A percentile compares a stretch with the other conserved stretches of the same genome.
These are phyloP conservation scores for Philereme transversata DNA, from an alignment of 2,888 invertebrate species.

Conservation along the genomic window DNA sequence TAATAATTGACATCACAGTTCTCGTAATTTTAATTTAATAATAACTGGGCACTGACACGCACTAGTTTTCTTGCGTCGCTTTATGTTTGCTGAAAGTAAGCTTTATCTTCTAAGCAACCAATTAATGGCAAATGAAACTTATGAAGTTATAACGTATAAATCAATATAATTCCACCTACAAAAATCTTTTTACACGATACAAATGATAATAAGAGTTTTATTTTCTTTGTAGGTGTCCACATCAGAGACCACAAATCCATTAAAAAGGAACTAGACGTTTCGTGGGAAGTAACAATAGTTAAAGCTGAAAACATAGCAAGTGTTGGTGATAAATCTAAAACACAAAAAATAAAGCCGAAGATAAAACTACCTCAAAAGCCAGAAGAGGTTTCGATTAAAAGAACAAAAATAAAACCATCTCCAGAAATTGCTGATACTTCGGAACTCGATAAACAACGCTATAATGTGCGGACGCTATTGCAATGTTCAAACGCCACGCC, in stretches of 20 bases:
- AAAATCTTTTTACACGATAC: not conserved
- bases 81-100: no score
- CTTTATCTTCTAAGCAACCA: no score
- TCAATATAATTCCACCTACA: not conserved
- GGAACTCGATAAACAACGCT: conserved; percentile 25
- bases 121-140: no score
- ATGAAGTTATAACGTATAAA: no score
- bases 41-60: no score
- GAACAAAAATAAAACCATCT: conserved; percentile 9
- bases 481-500: conserved; percentile 57
- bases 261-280: conserved; percentile 23
- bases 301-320: conserved; percentile 15
- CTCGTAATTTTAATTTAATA: no score
- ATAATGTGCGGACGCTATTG: conserved; percentile 22
- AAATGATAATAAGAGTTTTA: conserved; percentile 18
- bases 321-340: conserved; percentile 5
- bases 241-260: conserved; percentile 15
- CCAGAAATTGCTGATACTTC: conserved; percentile 6
- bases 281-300: conserved; percentile 27
- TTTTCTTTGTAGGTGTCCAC: conserved; percentile 30
- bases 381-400: conserved; percentile 16
- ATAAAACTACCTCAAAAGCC: conserved; percentile 7
- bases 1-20: no score
- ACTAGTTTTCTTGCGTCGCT: no score
- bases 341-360: conserved; percentile 1